Percentiles rank a stretch among this genome's conserved stretches.
These are phyloP conservation scores for Pangasianodon gigas DNA, from an alignment of 2,113 vertebrate species.

Conservation along the genomic window DNA sequence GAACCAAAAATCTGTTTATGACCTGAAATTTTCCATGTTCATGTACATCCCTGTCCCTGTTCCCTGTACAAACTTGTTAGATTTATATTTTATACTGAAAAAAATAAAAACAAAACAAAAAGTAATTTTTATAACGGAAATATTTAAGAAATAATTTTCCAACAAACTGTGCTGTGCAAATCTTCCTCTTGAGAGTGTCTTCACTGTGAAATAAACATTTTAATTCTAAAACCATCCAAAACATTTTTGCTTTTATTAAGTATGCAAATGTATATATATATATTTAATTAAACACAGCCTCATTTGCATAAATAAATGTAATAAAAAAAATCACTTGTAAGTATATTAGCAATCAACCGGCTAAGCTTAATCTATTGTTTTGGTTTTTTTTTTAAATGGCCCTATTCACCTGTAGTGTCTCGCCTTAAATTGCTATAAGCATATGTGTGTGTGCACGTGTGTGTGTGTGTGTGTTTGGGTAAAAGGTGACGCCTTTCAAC, in stretches of 20 bases:
- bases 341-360: neutral
- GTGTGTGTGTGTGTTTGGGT: neutral
- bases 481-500: slow-evolving; percentile 41
- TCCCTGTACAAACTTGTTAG: no score
- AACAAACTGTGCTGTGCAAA: no score
- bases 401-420: neutral
- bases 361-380: neutral
- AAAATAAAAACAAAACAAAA: no score
- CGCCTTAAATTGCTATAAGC: neutral
- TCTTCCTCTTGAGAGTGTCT: neutral
- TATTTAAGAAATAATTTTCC: no score
- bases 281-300: neutral
- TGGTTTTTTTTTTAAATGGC: no score
- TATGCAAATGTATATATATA: neutral
- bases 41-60: no score
- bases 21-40: neutral
- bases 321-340: neutral
- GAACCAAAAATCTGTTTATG: neutral
- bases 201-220: neutral
- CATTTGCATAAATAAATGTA: neutral
- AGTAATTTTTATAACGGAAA: neutral
- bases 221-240: neutral
- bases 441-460: neutral
- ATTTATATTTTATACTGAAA: no score
- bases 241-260: neutral